Conservation (phyloP, 2,797 vertebrate genomes). For the Sebastiscus tertius region DNA sequence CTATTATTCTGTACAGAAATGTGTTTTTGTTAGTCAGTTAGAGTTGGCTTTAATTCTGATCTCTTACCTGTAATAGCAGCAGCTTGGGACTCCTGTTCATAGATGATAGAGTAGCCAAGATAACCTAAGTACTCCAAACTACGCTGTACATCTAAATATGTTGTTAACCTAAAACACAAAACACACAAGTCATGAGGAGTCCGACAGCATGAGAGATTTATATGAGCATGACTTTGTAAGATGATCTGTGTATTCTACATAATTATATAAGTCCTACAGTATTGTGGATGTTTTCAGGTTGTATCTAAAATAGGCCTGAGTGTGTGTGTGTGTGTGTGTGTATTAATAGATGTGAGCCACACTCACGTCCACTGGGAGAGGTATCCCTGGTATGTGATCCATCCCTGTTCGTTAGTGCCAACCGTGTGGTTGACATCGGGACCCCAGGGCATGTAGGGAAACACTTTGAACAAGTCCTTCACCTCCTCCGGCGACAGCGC, state of each 20-base stretch:
- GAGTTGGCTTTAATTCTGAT: background rate
- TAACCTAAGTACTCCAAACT: constrained; percentile 97
- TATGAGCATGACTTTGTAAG: background rate
- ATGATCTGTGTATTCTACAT: background rate
- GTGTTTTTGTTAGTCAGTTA: too few species aligned
- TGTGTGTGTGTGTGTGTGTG: background rate
- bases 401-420: constrained; percentile 94
- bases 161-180: constrained; percentile 86
- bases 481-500: constrained; percentile 96
- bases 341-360: constrained; percentile 22
- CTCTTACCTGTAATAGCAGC: constrained; percentile 92
- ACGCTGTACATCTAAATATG: constrained; percentile 95
- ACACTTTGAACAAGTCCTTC: constrained; percentile 97
- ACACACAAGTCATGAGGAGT: background rate
- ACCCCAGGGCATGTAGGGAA: constrained; percentile 98
- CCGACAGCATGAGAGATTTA: background rate
- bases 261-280: background rate
- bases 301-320: background rate
- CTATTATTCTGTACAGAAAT: too few species aligned
- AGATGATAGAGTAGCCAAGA: constrained; percentile 96
- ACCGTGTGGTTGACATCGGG: constrained; percentile 98
- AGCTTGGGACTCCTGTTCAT: constrained; percentile 96
- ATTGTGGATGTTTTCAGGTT: background rate
- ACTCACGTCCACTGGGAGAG: constrained; percentile 99
- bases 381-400: constrained; percentile 99